phyloP scores from a whole-genome alignment of 1,140 invertebrate genomes.

The Trypoxylus dichotomus region DNA sequence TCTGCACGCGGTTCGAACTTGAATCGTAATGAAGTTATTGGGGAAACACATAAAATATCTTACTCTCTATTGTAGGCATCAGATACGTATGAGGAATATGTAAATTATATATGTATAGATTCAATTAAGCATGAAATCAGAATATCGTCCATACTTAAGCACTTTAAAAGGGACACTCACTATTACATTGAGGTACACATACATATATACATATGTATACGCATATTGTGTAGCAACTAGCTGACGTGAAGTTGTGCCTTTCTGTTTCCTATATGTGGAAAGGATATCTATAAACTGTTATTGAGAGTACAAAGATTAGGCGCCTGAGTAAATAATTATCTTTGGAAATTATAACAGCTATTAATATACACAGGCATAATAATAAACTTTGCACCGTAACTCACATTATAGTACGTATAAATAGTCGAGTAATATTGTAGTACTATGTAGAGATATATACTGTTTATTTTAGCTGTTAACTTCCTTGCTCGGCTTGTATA shows the following conservation, averaged over 20 bases:
- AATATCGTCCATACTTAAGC: background rate
- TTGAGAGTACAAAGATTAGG: background rate
- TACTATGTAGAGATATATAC: background rate
- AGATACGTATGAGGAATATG: background rate
- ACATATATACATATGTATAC: background rate
- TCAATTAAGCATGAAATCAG: background rate
- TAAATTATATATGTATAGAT: background rate
- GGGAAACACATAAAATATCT: background rate
- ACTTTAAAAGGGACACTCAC: background rate
- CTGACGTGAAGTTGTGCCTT: background rate
- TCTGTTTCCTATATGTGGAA: background rate
- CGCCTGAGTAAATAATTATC: background rate
- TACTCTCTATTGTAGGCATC: background rate
- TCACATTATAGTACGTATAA: background rate
- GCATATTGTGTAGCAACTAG: background rate
- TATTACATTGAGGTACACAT: background rate
- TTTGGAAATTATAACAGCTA: background rate
- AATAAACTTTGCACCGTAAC: background rate
- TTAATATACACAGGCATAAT: background rate
- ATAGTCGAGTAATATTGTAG: background rate
- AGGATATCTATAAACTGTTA: background rate
- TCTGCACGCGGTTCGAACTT: background rate
- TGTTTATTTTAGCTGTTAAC: background rate
- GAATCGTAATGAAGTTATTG: slow-evolving; percentile 20
- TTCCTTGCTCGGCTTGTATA: background rate